Conservation (phyloP, 2,113 vertebrate genomes). For the Otocyon megalotis region DNA sequence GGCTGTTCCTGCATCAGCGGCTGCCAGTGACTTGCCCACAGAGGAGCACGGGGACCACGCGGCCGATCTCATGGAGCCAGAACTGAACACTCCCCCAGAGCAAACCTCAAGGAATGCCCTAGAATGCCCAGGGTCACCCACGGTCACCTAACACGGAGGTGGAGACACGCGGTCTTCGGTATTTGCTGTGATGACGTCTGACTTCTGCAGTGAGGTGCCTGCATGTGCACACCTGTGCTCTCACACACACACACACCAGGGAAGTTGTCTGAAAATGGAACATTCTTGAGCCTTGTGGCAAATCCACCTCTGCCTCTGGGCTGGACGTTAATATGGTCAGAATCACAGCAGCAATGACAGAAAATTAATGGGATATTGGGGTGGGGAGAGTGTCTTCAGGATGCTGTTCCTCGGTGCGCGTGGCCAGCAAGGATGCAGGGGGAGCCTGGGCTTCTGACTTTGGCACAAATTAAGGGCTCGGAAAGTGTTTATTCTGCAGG, state of each 20-base stretch:
- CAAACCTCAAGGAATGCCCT: too few relatives aligned
- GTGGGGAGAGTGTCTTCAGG: neutral
- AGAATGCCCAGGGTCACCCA: rapidly evolving
- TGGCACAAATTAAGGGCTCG: neutral
- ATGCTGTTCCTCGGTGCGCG: neutral
- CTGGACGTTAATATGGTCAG: too few relatives aligned
- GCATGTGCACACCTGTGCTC: neutral
- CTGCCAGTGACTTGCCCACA: rapidly evolving
- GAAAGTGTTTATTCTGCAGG: neutral
- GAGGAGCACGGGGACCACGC: neutral
- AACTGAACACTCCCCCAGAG: neutral
- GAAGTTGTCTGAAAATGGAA: neutral
- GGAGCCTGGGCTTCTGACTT: neutral
- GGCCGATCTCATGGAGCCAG: rapidly evolving
- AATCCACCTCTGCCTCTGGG: neutral
- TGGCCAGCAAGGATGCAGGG: rapidly evolving
- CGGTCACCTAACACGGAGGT: neutral
- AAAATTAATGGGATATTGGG: neutral
- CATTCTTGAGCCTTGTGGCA: neutral
- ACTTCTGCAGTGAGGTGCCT: neutral
- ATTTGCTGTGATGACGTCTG: too few relatives aligned
- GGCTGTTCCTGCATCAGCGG: rapidly evolving
- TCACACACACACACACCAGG: neutral
- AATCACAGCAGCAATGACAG: neutral
- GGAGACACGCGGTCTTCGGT: too few relatives aligned